phyloP scores from a whole-genome alignment of 2,888 invertebrate species.

The Drosophila quasianomalipes region DNA sequence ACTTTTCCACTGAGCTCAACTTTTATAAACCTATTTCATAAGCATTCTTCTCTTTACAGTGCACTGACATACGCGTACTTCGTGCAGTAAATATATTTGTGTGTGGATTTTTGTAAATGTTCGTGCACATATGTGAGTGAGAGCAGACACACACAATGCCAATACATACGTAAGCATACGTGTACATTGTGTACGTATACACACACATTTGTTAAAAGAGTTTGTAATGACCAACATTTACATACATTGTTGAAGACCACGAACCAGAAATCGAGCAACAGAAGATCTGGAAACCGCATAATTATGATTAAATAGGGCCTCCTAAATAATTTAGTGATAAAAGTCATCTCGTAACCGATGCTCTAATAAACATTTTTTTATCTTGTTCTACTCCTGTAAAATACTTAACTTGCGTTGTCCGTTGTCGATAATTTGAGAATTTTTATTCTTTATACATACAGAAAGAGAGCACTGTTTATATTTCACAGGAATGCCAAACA shows the following conservation, averaged over 20 bases:
- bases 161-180: background rate
- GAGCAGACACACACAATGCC: background rate
- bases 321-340: background rate
- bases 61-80: background rate
- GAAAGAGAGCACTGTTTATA: background rate
- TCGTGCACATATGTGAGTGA: background rate
- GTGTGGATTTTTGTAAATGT: background rate
- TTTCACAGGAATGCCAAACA: background rate
- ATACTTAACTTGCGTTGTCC: background rate
- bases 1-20: background rate
- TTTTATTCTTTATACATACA: background rate
- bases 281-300: slow-evolving; percentile 4
- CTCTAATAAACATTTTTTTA: background rate
- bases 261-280: slow-evolving; percentile 8
- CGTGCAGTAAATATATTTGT: background rate
- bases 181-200: background rate
- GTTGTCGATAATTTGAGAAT: background rate
- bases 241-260: slow-evolving; percentile 23
- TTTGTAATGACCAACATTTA: slow-evolving; percentile 23
- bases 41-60: background rate
- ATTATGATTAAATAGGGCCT: slow-evolving; percentile 18
- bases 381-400: background rate
- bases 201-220: slow-evolving; percentile 1
- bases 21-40: background rate
- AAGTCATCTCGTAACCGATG: background rate